phyloP scores from a whole-genome alignment of 2,797 vertebrate genomes.

The Lagocephalus sceleratus region DNA sequence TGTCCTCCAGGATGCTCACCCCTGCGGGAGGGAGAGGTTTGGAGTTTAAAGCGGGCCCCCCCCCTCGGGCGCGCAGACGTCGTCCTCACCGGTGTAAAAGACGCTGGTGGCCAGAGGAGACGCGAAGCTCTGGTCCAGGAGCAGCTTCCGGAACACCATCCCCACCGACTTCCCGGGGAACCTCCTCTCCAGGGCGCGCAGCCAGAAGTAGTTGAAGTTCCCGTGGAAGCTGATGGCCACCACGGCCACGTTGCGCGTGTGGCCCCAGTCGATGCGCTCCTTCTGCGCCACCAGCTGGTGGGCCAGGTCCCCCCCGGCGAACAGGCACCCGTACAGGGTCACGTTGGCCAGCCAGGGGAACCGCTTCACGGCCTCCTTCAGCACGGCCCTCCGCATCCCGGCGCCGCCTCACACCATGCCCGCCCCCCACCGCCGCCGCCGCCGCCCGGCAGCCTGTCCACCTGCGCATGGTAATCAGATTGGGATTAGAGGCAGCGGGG shows the following conservation, averaged over 20 bases:
- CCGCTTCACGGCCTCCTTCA: slow-evolving; percentile 66
- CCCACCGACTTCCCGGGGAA: slow-evolving; percentile 83
- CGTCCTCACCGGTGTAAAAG: slow-evolving; percentile 84
- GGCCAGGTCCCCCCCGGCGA: slow-evolving; percentile 84
- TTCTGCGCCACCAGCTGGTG: slow-evolving; percentile 80
- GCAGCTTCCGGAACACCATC: slow-evolving; percentile 82
- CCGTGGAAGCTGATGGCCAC: slow-evolving; percentile 86
- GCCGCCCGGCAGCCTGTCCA: slow-evolving; percentile 30
- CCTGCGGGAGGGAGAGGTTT: slow-evolving; percentile 65
- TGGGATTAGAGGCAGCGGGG: slow-evolving; percentile 46
- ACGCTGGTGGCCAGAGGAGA: slow-evolving; percentile 84
- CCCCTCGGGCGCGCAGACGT: too few species aligned
- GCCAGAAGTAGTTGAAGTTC: slow-evolving; percentile 90
- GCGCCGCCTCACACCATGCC: too few species aligned
- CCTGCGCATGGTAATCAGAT: slow-evolving; percentile 36
- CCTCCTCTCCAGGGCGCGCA: slow-evolving; percentile 81
- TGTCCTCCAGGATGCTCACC: slow-evolving; percentile 86
- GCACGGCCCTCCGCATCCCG: slow-evolving; percentile 67
- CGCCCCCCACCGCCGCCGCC: too few species aligned
- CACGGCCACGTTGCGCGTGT: slow-evolving; percentile 83
- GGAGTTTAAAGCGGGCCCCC: too few species aligned
- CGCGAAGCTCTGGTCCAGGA: slow-evolving; percentile 86
- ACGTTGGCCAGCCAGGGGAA: slow-evolving; percentile 88
- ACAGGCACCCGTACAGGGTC: slow-evolving; percentile 82
- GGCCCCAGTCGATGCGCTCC: slow-evolving; percentile 80